Percentiles rank a stretch among this genome's conserved stretches.
Evolutionary conservation across 2,113 vertebrate genomes (phyloP).

Genomic region (Murina feae): DNA sequence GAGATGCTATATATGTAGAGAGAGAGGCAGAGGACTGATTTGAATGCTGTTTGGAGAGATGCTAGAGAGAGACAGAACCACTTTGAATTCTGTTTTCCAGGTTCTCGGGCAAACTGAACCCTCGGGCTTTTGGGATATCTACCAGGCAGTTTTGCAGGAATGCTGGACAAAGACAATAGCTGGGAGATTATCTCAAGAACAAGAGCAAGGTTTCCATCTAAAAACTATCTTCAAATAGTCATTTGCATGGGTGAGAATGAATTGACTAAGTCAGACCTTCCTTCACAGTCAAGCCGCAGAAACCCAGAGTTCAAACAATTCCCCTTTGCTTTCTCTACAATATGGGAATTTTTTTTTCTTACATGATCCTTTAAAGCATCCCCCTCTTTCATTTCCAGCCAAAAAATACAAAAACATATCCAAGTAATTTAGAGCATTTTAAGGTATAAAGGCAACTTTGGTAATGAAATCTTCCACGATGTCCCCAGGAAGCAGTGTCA

Average conservation of each 20-base stretch:
- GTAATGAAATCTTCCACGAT: not conserved
- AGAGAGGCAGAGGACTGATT: not conserved
- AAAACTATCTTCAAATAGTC: not conserved
- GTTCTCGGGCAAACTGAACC: not conserved
- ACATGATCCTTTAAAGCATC: not conserved
- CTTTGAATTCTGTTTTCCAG: not conserved
- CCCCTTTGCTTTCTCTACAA: not conserved
- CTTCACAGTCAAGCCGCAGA: not conserved
- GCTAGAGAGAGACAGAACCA: not conserved
- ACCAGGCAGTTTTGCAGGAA: not conserved
- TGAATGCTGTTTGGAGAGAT: not conserved
- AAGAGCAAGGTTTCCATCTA: not conserved
- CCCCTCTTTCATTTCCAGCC: not conserved
- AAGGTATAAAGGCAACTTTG: not conserved
- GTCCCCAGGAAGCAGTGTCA: accelerated
- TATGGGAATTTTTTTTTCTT: not conserved
- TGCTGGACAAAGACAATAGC: not conserved
- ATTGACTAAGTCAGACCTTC: not conserved
- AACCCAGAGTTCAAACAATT: not conserved
- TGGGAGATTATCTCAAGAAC: not conserved
- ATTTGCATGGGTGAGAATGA: not conserved
- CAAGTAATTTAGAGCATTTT: not conserved
- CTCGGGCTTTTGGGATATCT: not conserved
- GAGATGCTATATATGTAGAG: not conserved
- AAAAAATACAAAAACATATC: not conserved